Evolutionary conservation across 2,113 vertebrate species (phyloP), one percentile per base, ranked within the genome.

Genomic region (Oceanodroma tethys): DNA sequence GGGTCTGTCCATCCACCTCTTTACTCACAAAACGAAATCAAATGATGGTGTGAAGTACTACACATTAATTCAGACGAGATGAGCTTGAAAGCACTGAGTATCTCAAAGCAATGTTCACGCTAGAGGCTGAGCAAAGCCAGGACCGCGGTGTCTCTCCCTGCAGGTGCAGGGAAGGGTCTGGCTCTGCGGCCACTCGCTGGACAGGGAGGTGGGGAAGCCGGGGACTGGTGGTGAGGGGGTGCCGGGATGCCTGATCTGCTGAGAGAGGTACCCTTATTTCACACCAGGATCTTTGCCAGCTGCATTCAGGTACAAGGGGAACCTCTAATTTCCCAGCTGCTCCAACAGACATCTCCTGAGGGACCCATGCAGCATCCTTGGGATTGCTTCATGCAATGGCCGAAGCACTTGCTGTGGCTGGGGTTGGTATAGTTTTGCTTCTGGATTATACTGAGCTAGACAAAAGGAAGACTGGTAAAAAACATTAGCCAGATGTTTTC

Each of bases 91-190:
- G 12, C 58, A 36, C 36, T 34, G 52, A 43, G 16, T 22, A 47
- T 36, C 63, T 85, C 47, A 30, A 14, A 53, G 38, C 22, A 23
- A 7, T 13, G 36, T 23, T 58, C 48, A 34, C 1, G 1, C 18
- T 45, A 29, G 55, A 52, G 21, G 29, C 20, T 25, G 56, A 71
- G 47, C 18, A 62, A 76, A 76, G 53, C 25, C 25, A 20, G 34
- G 47, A 13, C 79, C 0, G 1, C 0, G 5, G 10, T 19, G 16
- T 53, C 6, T 76, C 25, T 81, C 52, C 22, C 47, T 1, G 0
- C 4, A 27, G 48, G 38, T 20, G 14, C 43, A 25, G 17, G 14
- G 20, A 30, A 76, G 42, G 20, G 22, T 16, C 42, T 9, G 25
- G 34, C 34, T 76, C 23, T 72, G 58, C 0, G 0, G 14, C 47